A percentile compares a stretch with the other conserved stretches of the same genome.
Conservation (phyloP, 1,140 invertebrate species). For the Papilio polyxenes region DNA sequence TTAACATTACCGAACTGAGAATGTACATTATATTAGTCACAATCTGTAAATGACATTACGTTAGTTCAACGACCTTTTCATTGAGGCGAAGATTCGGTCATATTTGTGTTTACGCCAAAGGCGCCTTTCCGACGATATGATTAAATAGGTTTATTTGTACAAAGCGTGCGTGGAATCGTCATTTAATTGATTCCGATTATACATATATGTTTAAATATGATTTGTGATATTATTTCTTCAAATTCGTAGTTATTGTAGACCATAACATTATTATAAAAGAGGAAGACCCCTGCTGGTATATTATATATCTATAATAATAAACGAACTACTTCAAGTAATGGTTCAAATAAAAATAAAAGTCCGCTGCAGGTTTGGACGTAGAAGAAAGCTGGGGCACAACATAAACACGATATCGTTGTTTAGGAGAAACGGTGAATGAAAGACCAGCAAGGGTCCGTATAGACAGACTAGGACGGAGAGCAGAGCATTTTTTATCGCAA, state of each 20-base stretch:
- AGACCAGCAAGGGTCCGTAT: too few species aligned
- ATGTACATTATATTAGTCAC: background rate
- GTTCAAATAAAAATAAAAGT: too few species aligned
- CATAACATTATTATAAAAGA: background rate
- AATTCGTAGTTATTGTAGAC: background rate
- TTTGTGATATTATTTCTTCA: background rate
- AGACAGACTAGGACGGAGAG: too few species aligned
- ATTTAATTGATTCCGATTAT: background rate
- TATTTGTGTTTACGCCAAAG: slow-evolving; percentile 18
- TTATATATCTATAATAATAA: too few species aligned
- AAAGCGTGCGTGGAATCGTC: slow-evolving; percentile 6
- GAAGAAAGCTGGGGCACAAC: too few species aligned
- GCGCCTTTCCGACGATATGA: slow-evolving; percentile 13
- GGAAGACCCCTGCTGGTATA: too few species aligned
- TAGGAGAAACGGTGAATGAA: too few species aligned
- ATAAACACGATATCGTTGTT: too few species aligned
- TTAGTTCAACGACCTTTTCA: slow-evolving; percentile 9
- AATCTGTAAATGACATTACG: background rate
- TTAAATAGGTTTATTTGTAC: slow-evolving; percentile 28
- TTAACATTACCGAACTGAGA: background rate
- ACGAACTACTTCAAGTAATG: too few species aligned
- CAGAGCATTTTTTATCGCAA: too few species aligned
- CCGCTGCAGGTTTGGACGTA: too few species aligned
- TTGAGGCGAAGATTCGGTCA: slow-evolving; percentile 11
- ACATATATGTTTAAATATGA: background rate